phyloP scores from a whole-genome alignment of 2,113 vertebrate species.

The Syngnathoides biaculeatus region DNA sequence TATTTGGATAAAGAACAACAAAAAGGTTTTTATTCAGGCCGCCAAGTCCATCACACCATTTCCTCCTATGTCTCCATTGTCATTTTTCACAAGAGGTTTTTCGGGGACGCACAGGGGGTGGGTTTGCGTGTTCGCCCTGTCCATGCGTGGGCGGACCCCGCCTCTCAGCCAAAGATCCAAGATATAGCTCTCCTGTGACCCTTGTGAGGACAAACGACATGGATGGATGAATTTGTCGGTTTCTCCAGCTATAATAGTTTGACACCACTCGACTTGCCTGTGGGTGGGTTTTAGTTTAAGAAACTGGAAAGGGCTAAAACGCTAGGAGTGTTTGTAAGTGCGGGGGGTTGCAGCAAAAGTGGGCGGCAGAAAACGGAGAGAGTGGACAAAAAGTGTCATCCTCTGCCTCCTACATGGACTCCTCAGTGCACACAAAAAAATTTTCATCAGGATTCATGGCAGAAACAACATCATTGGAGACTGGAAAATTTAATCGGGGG shows the following conservation, averaged over 20 bases:
- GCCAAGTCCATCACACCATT: slow-evolving; percentile 51
- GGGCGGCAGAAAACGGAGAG: slow-evolving; percentile 23
- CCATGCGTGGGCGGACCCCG: neutral
- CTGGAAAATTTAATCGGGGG: slow-evolving; percentile 71
- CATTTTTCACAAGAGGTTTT: slow-evolving; percentile 52
- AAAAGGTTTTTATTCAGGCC: slow-evolving; percentile 64
- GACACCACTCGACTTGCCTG: neutral
- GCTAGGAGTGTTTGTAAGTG: neutral
- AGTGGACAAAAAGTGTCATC: slow-evolving; percentile 18
- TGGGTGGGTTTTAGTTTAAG: neutral
- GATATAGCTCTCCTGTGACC: too few species aligned
- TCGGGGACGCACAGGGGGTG: neutral
- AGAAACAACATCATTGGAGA: slow-evolving; percentile 72
- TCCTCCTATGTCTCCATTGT: slow-evolving; percentile 59
- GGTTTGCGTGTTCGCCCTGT: neutral
- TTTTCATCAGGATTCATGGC: slow-evolving; percentile 72
- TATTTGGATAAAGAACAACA: slow-evolving; percentile 68
- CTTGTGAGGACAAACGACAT: neutral
- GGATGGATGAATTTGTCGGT: slow-evolving; percentile 53
- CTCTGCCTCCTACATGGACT: slow-evolving; percentile 39
- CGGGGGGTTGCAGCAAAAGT: slow-evolving; percentile 27
- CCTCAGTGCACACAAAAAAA: slow-evolving; percentile 49
- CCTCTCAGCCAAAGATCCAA: too few species aligned
- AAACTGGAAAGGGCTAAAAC: neutral
- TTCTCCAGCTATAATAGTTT: slow-evolving; percentile 23